Base-by-base conservation (phyloP, 2,888 invertebrate genomes). In the Dolomedes plantarius region DNA sequence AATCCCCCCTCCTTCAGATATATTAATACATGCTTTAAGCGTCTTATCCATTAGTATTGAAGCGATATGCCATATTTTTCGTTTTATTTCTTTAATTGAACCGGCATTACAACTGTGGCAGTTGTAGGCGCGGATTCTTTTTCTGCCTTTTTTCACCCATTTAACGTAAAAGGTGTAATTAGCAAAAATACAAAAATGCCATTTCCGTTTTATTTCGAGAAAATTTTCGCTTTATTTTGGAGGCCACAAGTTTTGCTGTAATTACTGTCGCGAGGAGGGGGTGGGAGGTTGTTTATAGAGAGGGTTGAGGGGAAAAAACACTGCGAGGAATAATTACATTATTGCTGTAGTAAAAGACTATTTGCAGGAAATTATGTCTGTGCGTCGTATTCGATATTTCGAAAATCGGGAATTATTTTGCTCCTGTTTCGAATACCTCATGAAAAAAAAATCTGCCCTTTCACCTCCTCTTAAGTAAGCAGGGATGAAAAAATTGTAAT, bases 71-170 rank as follows among this genome's bases (percentile, higher is more conserved):
- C 72, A 73, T 67, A 77, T 77, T 85, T 77, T 85, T 77, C 83
- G 56, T 72, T 77, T 73, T 77, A 76, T 85, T 85, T 85, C 83
- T 85, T 85, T 85, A 85, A 85, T 85, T 85, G 83, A 85, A 77
- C 77, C 72, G 67, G 83, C 77, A 77, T 76, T 69, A 76, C n/a
- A n/a, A n/a, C n/a, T n/a, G n/a, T 73, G 36, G 67, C 19, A 77
- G 83, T 76, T 82, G 69, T 56, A 46, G 72, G 67, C 64, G 50
- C 32, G 46, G 32, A 67, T 72, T 79, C 41, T 71, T 72, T 71
- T 79, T 41, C 28, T 32, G 29, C n/a, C 19, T 56, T 28, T 65
- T 65, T 76, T 76, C 29, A 39, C n/a, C 65, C 64, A 56, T 73
- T 77, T 77, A 73, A 78, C 83, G 77, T 85, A 67, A 77, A 77